Conservation (phyloP, 2,888 invertebrate genomes). For the Andricus curvator region DNA sequence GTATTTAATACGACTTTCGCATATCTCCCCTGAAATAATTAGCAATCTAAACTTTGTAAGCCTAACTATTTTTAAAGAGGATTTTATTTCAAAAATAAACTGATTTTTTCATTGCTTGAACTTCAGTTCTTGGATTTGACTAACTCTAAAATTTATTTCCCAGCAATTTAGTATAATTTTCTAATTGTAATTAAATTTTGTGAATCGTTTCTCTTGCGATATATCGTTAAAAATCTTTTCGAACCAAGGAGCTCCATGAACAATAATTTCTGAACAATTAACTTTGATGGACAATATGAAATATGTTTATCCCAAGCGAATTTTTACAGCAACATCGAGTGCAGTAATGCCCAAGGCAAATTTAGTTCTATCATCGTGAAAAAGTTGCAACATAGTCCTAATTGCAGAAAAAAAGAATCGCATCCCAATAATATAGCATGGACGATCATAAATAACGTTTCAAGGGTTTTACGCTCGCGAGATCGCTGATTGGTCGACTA, state of each 20-base stretch:
- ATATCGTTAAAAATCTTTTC: not conserved
- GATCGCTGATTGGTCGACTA: conserved; percentile 70
- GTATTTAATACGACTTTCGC: conserved; percentile 9
- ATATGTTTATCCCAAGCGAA: not conserved
- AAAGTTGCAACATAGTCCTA: conserved; percentile 37
- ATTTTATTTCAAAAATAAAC: not conserved
- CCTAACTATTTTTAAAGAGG: not conserved
- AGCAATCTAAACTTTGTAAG: not conserved
- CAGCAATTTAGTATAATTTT: not conserved
- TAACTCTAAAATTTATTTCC: not conserved
- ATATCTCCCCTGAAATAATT: not conserved
- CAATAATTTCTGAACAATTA: not conserved
- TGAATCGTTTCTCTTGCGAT: not conserved
- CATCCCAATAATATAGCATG: conserved; percentile 59
- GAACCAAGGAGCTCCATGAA: not conserved
- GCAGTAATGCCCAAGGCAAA: conserved; percentile 20
- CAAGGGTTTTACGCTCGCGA: conserved; percentile 68
- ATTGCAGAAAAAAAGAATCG: conserved; percentile 48
- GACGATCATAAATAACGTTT: conserved; percentile 70
- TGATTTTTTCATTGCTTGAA: not conserved
- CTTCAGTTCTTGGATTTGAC: not conserved
- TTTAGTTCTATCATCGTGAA: conserved; percentile 19
- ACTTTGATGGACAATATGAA: not conserved
- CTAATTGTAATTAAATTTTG: not conserved
- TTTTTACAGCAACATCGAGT: not conserved